These are phyloP conservation scores for Chrysolina americana DNA, from an alignment of 2,888 invertebrate species.

Conservation along the genomic window DNA sequence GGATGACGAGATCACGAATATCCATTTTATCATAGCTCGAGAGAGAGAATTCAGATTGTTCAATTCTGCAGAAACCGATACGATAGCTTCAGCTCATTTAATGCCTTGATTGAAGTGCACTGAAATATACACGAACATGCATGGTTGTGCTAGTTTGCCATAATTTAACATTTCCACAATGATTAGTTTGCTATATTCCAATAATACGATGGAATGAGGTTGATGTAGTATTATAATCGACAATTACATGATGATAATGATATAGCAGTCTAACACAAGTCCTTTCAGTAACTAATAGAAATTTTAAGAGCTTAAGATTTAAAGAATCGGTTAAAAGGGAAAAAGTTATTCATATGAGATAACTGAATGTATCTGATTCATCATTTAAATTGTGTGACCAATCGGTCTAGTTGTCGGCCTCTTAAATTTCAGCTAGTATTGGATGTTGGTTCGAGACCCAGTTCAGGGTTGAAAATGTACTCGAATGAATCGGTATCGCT, in stretches of 20 bases:
- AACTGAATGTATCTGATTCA: no score
- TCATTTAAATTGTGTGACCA: no score
- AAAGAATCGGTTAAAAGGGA: no score
- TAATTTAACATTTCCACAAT: constrained; percentile 9
- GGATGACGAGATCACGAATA: not conserved
- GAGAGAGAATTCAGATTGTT: constrained; percentile 4
- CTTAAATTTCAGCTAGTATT: no score
- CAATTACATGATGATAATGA: not conserved
- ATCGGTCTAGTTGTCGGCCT: no score
- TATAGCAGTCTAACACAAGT: not conserved
- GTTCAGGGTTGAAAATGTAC: no score
- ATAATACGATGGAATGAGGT: not conserved
- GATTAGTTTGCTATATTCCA: not conserved
- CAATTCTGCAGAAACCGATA: constrained; percentile 8
- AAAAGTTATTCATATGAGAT: no score
- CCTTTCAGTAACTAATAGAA: not conserved
- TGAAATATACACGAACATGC: constrained; percentile 5
- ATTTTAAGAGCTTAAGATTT: no score
- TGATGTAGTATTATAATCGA: constrained; percentile 1
- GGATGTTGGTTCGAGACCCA: no score
- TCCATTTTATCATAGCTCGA: not conserved
- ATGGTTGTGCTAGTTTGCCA: constrained; percentile 2
- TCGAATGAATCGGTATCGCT: no score
- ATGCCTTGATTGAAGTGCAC: constrained; percentile 15
- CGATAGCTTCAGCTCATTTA: constrained; percentile 11